Base-by-base conservation (phyloP, 2,113 vertebrate species). In the Channa maculata region DNA sequence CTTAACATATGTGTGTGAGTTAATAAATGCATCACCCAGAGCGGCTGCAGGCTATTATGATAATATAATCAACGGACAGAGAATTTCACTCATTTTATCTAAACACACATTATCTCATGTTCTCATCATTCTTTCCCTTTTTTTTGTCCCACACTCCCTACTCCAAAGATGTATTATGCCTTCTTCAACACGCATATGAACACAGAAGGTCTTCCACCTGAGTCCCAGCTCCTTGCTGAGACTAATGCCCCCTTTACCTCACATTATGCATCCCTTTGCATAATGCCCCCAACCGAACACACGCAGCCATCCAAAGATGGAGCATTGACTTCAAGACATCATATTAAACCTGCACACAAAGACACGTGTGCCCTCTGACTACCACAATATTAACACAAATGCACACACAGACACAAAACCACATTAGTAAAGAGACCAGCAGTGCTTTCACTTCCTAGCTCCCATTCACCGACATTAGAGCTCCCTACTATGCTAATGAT, bases 11-110 rank as follows among this genome's bases (percentile, higher is more conserved):
- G 37, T 72, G 52, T 51, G 77, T 52, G 63, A 33, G 71, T 72
- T 72, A 79, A 86, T 85, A 83, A 82, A 75, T 46, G 43, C 13
- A 66, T 75, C 67, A 71, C 55, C 46, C 61, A 84, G 77, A 77
- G 83, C 53, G 69, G 76, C 90, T 88, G 48, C 75, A 71, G 82
- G 90, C 87, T 57, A 46, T 86, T 88, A 85, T 85, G 83, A 66
- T 87, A 90, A 89, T 87, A 80, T 71, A 89, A 90, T 88, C 84
- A 90, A 43, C 36, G 61, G 67, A 83, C 76, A 84, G 82, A 86
- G 65, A 73, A 71, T 87, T 71, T 72, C 58, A 38, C 71, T 82
- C 71, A 81, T 79, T 88, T 75, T 67, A 66, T 75, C 66, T 39
- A 68, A 88, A 87, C 59, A 80, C 51, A 73, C 0, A 80, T 85